phyloP scores from a whole-genome alignment of 2,888 invertebrate genomes.

The Globia sparganii region DNA sequence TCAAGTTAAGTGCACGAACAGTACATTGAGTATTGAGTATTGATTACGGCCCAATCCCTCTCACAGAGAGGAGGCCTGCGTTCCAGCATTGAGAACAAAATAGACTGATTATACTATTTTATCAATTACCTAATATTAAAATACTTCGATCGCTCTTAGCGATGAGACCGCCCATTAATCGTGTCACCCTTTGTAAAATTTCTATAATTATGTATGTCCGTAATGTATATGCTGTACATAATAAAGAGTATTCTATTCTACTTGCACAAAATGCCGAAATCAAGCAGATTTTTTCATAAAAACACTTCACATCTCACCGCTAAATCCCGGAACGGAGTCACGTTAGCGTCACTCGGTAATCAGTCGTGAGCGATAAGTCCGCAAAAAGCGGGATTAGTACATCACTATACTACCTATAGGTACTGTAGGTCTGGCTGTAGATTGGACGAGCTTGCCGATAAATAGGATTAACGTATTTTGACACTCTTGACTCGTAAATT shows the following conservation, averaged over 20 bases:
- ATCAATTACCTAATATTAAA: background rate
- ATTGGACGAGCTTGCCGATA: slow-evolving; percentile 44
- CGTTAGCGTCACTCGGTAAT: slow-evolving; percentile 45
- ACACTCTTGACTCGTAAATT: slow-evolving; percentile 26
- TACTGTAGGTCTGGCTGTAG: slow-evolving; percentile 7
- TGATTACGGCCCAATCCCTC: background rate
- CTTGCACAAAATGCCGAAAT: background rate
- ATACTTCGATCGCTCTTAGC: too few relatives aligned
- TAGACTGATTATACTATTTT: background rate
- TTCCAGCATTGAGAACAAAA: background rate
- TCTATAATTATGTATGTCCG: too few relatives aligned
- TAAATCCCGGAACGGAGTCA: slow-evolving; percentile 37
- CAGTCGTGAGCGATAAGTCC: slow-evolving; percentile 55
- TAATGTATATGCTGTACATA: too few relatives aligned
- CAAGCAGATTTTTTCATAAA: background rate
- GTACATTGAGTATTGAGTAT: too few relatives aligned
- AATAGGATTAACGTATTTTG: slow-evolving; percentile 53
- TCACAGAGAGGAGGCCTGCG: background rate
- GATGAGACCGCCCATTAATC: too few relatives aligned
- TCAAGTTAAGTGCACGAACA: too few relatives aligned
- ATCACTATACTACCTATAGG: slow-evolving; percentile 2
- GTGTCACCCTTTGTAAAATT: too few relatives aligned
- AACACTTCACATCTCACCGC: background rate
- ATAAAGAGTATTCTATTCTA: too few relatives aligned
- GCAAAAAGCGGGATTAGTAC: slow-evolving; percentile 67